These are phyloP conservation scores for Nannospalax galili DNA, from an alignment of 2,113 vertebrate genomes.

Conservation along the genomic window DNA sequence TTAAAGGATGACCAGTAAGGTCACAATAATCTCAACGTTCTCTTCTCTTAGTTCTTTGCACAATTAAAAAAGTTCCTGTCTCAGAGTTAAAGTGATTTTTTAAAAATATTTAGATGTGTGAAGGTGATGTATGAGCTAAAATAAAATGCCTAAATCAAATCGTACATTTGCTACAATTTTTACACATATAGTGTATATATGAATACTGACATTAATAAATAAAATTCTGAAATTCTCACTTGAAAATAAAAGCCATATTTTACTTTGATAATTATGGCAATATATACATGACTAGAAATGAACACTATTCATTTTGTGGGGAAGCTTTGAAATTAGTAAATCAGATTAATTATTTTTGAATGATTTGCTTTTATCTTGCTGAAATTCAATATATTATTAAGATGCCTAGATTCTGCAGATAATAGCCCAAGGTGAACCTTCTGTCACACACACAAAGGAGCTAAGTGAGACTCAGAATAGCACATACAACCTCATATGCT, in stretches of 20 bases:
- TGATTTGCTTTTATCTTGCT: slow-evolving; percentile 65
- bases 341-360: slow-evolving; percentile 69
- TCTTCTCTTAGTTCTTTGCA: background rate
- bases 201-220: slow-evolving; percentile 5
- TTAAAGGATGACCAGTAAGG: background rate
- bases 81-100: slow-evolving; percentile 5
- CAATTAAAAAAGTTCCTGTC: background rate
- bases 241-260: slow-evolving; percentile 35
- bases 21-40: background rate
- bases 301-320: slow-evolving; percentile 48
- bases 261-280: slow-evolving; percentile 56
- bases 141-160: slow-evolving; percentile 35
- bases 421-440: slow-evolving; percentile 76
- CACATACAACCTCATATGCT: slow-evolving; percentile 77
- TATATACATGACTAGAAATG: slow-evolving; percentile 59
- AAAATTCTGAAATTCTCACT: slow-evolving; percentile 46
- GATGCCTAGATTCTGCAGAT: slow-evolving; percentile 70
- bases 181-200: background rate
- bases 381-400: slow-evolving; percentile 78
- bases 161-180: slow-evolving; percentile 20
- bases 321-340: slow-evolving; percentile 68
- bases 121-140: slow-evolving; percentile 8
- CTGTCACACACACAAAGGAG: slow-evolving; percentile 80
- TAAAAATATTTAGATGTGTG: background rate
- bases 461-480: slow-evolving; percentile 78